Evolutionary conservation across 2,888 invertebrate genomes (phyloP), one percentile per base, ranked within the genome.

Genomic region (Drosophila anomelani): DNA sequence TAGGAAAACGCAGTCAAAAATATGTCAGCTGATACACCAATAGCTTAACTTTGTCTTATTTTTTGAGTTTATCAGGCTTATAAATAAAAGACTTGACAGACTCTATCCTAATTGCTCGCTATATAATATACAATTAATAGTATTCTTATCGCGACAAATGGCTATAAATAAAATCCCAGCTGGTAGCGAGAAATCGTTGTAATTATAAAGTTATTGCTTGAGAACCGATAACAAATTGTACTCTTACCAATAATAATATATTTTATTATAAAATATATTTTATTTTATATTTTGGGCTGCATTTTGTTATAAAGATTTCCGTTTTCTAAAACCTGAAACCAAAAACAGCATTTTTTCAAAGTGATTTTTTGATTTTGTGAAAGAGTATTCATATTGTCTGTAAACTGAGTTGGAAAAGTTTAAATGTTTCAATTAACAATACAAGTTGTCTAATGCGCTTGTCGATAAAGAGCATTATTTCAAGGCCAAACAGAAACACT

Each of bases 61-160:
- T 39, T 32, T 12, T 17, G 5, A 3, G 12, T 36, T 56, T 69
- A 69, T 64, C 64, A 43, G 38, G 43, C 12, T 15, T 64, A 39
- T 56, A 57, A 64, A 64, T 64, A 57, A 64, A n/a, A 9, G 23
- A 51, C 49, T 51, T 34, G 47, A 41, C 15, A 38, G 26, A 15
- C 15, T 39, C 38, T n/a, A 44, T 26, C 32, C 26, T 60, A 39
- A 64, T 64, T 59, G 59, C 34, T 44, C n/a, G 29, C 51, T 29
- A 15, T 56, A 49, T 69, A 60, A 61, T 60, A 46, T 53, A 34
- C 53, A 56, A 69, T 61, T 56, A 61, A 70, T 72, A 44, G 61
- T 53, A 51, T 56, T 51, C 56, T 67, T 66, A 72, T 72, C 68
- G 38, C n/a, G 17, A 9, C 13, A 29, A 47, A 39, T 20, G 49